A percentile compares a stretch with the other conserved stretches of the same genome.
Evolutionary conservation across 2,113 vertebrate species (phyloP).

Genomic region (Spea multiplicata): DNA sequence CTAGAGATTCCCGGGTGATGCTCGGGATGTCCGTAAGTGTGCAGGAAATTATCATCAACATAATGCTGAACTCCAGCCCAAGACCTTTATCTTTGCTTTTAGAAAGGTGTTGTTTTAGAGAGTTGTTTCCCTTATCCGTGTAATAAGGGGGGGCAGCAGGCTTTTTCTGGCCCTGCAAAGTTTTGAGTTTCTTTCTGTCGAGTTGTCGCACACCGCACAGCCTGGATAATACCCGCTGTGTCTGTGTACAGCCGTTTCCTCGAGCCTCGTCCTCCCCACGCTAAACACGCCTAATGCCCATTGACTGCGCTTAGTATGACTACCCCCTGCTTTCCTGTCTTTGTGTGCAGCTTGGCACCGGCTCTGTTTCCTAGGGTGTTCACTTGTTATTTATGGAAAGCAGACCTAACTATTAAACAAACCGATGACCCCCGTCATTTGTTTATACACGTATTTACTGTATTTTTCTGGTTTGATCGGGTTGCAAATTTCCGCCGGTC

Average conservation of each 20-base stretch:
- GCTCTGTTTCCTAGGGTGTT: slow-evolving; percentile 19
- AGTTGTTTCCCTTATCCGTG: too few species aligned
- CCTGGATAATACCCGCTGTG: not conserved
- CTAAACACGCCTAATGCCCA: not conserved
- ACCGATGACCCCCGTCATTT: not conserved
- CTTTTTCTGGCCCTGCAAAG: too few species aligned
- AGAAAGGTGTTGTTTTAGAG: too few species aligned
- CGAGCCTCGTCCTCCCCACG: not conserved
- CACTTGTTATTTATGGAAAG: not conserved
- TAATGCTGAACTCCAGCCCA: too few species aligned
- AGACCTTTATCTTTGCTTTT: too few species aligned
- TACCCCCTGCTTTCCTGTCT: slow-evolving; percentile 27
- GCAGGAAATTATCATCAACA: too few species aligned
- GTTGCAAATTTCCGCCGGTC: not conserved
- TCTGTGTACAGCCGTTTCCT: slow-evolving; percentile 9
- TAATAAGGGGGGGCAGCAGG: too few species aligned
- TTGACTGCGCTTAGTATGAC: slow-evolving; percentile 2
- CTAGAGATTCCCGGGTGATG: too few species aligned
- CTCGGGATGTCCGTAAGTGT: too few species aligned
- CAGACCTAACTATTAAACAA: not conserved
- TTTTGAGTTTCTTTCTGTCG: too few species aligned
- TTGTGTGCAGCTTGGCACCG: slow-evolving; percentile 21
- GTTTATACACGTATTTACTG: not conserved
- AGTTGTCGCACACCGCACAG: not conserved
- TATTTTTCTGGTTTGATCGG: not conserved